These are phyloP conservation scores for Tetraneura akinire DNA, from an alignment of 1,140 invertebrate species.

Conservation along the genomic window DNA sequence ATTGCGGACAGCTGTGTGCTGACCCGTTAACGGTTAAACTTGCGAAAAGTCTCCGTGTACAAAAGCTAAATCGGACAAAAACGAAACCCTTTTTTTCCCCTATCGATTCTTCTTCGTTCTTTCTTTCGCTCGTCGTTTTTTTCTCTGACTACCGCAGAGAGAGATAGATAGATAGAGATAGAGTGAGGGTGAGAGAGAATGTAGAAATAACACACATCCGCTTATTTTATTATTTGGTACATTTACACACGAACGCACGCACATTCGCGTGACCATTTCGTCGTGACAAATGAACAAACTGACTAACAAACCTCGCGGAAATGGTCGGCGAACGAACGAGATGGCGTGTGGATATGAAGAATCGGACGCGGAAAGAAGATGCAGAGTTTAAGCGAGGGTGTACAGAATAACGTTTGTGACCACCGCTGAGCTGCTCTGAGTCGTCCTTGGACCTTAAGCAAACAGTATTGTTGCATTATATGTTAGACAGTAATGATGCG, in stretches of 20 bases:
- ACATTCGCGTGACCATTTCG: slow-evolving; percentile 37
- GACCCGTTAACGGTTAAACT: slow-evolving; percentile 42
- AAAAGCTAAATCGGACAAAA: slow-evolving; percentile 35
- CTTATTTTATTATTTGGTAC: no score
- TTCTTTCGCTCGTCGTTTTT: not conserved
- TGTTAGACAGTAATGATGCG: no score
- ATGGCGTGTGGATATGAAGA: no score
- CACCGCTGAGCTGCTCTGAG: no score
- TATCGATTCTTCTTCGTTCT: not conserved
- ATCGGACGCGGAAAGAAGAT: not conserved
- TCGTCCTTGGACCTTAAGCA: no score
- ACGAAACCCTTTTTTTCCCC: not conserved
- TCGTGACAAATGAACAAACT: slow-evolving; percentile 45
- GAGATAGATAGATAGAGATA: no score
- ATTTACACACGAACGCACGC: not conserved
- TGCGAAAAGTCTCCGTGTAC: slow-evolving; percentile 19
- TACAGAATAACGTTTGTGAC: no score
- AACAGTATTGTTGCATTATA: no score
- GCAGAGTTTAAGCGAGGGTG: no score
- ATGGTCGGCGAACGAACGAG: not conserved
- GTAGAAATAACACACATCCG: not conserved
- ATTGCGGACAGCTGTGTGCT: slow-evolving; percentile 27
- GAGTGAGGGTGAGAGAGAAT: no score
- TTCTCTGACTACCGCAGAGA: not conserved
- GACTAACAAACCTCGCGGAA: slow-evolving; percentile 8